Base-by-base conservation (phyloP, 2,113 vertebrate genomes). In the Urocolius indicus region DNA sequence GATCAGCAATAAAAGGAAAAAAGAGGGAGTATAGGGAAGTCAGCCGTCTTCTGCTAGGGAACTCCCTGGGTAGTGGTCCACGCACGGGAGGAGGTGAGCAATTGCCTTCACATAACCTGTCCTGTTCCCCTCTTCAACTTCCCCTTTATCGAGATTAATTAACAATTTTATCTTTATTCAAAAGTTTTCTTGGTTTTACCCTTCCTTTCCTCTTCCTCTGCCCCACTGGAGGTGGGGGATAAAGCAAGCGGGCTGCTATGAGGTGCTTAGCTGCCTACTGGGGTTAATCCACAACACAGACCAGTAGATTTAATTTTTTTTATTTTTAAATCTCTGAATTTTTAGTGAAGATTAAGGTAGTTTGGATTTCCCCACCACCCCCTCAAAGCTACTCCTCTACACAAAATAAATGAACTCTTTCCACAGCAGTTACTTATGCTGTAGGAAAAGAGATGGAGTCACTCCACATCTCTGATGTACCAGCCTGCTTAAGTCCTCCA, bases 1-100 rank as follows among this genome's bases (percentile, higher is more conserved):
- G 11, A 4, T 43, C 6, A 19, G 23, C 30, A 87, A 41, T 13
- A 52, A 82, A 77, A 84, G 5, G 26, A 8, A 63, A 34, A 34
- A 81, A 54, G 13, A 58, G 0, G 0, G 5, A 6, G 8, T 73
- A 84, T 68, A 73, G 15, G 32, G 22, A 78, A 90, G 23, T 69
- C 17, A 79, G 34, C 5, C 52, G 41, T 19, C 23, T 86, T 68
- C 74, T 58, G 19, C n/a, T 52, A 0, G 0, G 11, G 45, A 89
- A 69, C 27, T 32, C 24, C 15, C 6, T 46, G 9, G 16, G 18
- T 49, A 49, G 3, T n/a, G 13, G 24, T 61, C 29, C n/a, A 46
- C 8, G 7, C 43, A 68, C 0, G 1, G 8, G 20, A 73, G 7
- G 14, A 19, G 16, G 6, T 45, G 13, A 69, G 5, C 0, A 0